Conservation (phyloP, 2,797 vertebrate genomes). For the Macroramphosus scolopax region DNA sequence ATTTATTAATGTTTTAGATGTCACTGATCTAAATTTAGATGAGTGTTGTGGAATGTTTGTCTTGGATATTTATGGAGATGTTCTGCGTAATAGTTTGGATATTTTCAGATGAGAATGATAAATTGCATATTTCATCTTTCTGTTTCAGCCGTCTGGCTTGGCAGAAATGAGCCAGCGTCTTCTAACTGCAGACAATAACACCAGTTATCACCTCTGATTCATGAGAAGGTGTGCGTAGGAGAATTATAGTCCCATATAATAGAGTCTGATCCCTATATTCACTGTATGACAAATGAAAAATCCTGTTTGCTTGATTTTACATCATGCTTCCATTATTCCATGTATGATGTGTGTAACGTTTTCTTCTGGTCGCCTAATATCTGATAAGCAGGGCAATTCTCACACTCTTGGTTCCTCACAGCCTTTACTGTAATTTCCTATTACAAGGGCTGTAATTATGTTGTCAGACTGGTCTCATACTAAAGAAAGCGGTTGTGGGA, state of each 20-base stretch:
- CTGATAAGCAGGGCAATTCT: conserved; percentile 57
- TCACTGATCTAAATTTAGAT: conserved; percentile 63
- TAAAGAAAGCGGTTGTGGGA: conserved; percentile 45
- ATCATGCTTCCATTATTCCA: conserved; percentile 43
- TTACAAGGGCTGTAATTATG: conserved; percentile 55
- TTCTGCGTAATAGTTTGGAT: conserved; percentile 14
- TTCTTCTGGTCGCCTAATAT: conserved; percentile 48
- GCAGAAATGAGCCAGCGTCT: conserved; percentile 21
- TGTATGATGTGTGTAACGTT: conserved; percentile 39
- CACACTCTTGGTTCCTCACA: conserved; percentile 36
- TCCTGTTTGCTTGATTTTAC: conserved; percentile 49
- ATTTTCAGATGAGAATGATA: conserved; percentile 32
- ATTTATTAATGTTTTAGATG: conserved; percentile 34
- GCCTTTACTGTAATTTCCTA: conserved; percentile 54
- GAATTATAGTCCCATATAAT: conserved; percentile 24
- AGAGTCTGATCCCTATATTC: conserved; percentile 34
- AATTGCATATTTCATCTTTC: conserved; percentile 53
- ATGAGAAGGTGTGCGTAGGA: conserved; percentile 9
- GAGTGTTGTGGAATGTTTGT: conserved; percentile 35
- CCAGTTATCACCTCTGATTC: conserved; percentile 24
- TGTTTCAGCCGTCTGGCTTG: conserved; percentile 37
- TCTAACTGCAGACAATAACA: conserved; percentile 18
- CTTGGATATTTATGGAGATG: conserved; percentile 48
- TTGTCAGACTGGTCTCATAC: conserved; percentile 52
- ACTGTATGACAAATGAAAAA: conserved; percentile 41